phyloP scores from a whole-genome alignment of 2,888 invertebrate species.

The Branchinecta sandiegonensis region DNA sequence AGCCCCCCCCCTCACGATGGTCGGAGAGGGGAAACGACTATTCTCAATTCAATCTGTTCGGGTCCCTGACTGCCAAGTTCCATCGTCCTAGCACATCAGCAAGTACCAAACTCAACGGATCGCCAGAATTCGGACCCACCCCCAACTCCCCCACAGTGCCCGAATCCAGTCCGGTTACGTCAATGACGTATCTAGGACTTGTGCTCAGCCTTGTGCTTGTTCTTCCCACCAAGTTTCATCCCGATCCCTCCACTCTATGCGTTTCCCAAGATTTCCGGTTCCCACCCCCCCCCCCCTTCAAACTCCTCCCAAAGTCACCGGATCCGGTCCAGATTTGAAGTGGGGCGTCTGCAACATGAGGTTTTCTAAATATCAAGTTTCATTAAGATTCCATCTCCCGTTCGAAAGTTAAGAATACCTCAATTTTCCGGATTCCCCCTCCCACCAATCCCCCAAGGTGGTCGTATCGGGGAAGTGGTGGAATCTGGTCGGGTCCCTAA shows the following conservation, averaged over 20 bases:
- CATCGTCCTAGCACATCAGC: not conserved
- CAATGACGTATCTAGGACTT: not conserved
- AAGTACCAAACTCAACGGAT: not conserved
- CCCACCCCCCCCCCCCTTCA: not conserved
- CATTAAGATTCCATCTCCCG: too few relatives aligned
- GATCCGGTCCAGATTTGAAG: conserved; percentile 3
- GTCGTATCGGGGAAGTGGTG: too few relatives aligned
- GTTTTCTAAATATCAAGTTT: too few relatives aligned
- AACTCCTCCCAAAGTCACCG: conserved; percentile 4
- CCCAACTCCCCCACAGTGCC: not conserved
- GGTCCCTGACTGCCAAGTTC: too few relatives aligned
- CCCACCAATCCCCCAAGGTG: too few relatives aligned
- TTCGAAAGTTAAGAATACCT: too few relatives aligned
- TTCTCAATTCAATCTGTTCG: too few relatives aligned
- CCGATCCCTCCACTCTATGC: not conserved
- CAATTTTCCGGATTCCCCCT: too few relatives aligned
- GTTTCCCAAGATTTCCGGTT: conserved; percentile 6
- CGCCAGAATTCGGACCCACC: not conserved
- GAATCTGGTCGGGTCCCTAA: too few relatives aligned
- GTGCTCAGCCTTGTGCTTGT: not conserved
- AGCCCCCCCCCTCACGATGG: too few relatives aligned
- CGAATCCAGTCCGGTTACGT: not conserved
- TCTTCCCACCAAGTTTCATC: not conserved
- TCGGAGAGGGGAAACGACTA: too few relatives aligned
- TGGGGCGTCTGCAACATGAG: not conserved